Conservation (phyloP, 2,888 invertebrate species). For the Eupelmus urozonus region DNA sequence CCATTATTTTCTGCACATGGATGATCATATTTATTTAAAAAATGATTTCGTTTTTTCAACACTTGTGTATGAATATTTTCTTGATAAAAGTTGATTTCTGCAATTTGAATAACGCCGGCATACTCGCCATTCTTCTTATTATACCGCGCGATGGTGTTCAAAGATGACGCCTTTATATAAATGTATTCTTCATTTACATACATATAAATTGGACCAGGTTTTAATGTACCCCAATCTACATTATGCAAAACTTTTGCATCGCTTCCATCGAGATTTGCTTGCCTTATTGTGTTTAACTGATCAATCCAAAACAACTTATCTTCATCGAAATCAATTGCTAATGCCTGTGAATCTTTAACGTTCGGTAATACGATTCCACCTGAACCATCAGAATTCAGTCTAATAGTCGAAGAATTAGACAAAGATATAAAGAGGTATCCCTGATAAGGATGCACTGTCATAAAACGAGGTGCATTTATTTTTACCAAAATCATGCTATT, state of each 20-base stretch:
- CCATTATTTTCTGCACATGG: slow-evolving; percentile 1
- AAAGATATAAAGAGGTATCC: neutral
- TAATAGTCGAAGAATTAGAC: neutral
- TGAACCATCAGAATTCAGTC: slow-evolving; percentile 2
- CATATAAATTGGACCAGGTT: neutral
- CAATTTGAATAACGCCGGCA: neutral
- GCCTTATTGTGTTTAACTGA: neutral
- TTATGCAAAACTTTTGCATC: too few species aligned
- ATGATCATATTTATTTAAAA: neutral
- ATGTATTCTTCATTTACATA: neutral
- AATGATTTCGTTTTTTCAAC: neutral
- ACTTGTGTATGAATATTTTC: slow-evolving; percentile 1
- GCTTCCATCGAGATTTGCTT: neutral
- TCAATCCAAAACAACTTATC: slow-evolving; percentile 6
- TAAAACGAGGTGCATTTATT: neutral
- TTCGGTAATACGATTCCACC: neutral
- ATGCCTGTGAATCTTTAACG: neutral
- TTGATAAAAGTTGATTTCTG: neutral
- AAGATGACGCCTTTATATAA: neutral
- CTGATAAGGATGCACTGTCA: slow-evolving; percentile 10
- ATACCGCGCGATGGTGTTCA: neutral
- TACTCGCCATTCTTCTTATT: neutral
- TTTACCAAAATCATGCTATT: neutral
- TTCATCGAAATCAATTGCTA: neutral
- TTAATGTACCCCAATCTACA: neutral